Percentiles rank a stretch among this genome's conserved stretches.
These are phyloP conservation scores for Patella ulyssiponensis DNA, from an alignment of 2,888 invertebrate genomes.

Conservation along the genomic window DNA sequence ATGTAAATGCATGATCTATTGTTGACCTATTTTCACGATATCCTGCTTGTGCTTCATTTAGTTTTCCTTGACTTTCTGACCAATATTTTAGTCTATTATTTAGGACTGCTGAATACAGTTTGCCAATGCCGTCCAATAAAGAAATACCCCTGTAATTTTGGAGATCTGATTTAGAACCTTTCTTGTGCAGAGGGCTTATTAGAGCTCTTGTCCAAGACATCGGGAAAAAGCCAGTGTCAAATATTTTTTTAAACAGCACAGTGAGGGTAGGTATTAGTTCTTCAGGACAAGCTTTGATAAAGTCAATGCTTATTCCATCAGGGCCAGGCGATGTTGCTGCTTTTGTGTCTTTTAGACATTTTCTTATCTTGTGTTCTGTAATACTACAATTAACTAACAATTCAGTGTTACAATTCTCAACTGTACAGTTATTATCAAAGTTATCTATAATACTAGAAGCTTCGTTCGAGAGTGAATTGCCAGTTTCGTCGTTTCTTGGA, in stretches of 20 bases:
- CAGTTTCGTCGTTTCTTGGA: no score
- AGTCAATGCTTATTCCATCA: neutral
- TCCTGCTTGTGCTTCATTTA: no score
- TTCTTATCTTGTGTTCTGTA: neutral
- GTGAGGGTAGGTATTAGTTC: neutral
- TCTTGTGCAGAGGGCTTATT: neutral
- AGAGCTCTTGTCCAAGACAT: neutral
- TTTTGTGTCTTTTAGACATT: neutral
- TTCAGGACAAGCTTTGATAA: slow-evolving; percentile 6
- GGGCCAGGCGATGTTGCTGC: neutral
- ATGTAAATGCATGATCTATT: neutral
- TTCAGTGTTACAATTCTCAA: neutral
- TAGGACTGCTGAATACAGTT: slow-evolving; percentile 9
- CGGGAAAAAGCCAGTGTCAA: neutral
- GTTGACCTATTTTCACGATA: slow-evolving; percentile 9
- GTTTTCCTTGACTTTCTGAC: slow-evolving; percentile 26
- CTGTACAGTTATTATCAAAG: neutral
- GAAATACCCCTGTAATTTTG: neutral
- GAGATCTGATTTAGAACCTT: neutral
- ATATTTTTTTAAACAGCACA: neutral
- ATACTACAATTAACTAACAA: neutral
- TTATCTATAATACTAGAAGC: neutral
- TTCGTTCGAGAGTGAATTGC: neutral
- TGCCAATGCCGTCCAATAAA: slow-evolving; percentile 8
- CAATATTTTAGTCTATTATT: slow-evolving; percentile 29